These are phyloP conservation scores for Carettochelys insculpta DNA, from an alignment of 2,113 vertebrate genomes.

Conservation along the genomic window DNA sequence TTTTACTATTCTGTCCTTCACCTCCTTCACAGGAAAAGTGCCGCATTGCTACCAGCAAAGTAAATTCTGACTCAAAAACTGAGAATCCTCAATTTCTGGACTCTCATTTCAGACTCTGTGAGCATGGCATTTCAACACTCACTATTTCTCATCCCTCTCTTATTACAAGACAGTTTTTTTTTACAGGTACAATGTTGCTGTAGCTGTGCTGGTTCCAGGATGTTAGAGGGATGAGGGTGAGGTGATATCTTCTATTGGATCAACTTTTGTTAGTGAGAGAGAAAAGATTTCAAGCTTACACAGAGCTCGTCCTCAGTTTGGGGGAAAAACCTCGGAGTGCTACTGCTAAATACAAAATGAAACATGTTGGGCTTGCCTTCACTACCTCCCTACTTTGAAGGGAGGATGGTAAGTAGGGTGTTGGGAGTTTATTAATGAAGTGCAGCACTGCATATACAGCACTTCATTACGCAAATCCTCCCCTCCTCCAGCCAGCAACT, in stretches of 20 bases:
- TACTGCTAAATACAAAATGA: not conserved
- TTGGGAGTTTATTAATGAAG: too few relatives aligned
- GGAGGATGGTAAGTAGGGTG: too few relatives aligned
- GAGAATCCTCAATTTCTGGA: not conserved
- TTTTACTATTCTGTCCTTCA: not conserved
- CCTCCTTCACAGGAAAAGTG: not conserved
- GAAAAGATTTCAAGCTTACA: not conserved
- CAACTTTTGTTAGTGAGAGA: not conserved
- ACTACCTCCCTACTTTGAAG: too few relatives aligned
- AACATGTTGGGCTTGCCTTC: too few relatives aligned
- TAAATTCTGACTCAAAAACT: not conserved
- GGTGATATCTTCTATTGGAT: not conserved
- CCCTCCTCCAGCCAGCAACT: too few relatives aligned
- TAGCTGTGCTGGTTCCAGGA: not conserved
- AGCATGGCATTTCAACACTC: rapidly evolving
- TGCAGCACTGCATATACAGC: too few relatives aligned
- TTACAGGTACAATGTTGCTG: not conserved
- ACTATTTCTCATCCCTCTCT: not conserved
- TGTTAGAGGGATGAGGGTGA: not conserved
- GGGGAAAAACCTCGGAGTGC: not conserved
- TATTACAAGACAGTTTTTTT: not conserved
- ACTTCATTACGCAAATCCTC: too few relatives aligned
- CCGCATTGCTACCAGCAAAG: rapidly evolving
- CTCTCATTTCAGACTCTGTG: not conserved
- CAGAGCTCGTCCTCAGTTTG: not conserved